Conservation (phyloP, 2,888 invertebrate genomes). For the Choreutis nemorana region DNA sequence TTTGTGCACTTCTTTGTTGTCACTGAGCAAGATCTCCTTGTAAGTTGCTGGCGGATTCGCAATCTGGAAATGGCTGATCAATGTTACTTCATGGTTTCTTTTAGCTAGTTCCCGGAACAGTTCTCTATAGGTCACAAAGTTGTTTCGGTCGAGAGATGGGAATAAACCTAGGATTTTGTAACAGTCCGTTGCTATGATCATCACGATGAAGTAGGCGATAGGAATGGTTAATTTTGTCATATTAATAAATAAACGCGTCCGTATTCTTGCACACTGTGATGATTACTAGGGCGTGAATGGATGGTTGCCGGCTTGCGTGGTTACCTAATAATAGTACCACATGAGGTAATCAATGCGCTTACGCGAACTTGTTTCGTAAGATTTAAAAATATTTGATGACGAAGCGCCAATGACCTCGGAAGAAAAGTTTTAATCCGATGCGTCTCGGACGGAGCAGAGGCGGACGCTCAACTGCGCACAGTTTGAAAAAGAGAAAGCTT, state of each 20-base stretch:
- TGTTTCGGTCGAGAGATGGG: conserved; percentile 58
- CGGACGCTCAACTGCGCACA: too few species aligned
- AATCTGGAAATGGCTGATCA: conserved; percentile 58
- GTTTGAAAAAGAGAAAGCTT: too few species aligned
- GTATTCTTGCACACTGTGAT: conserved; percentile 33
- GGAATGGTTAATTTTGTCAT: conserved; percentile 34
- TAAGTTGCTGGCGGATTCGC: conserved; percentile 54
- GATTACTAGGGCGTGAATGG: conserved; percentile 51
- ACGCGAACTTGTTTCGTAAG: conserved; percentile 49
- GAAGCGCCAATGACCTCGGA: too few species aligned
- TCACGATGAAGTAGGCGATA: conserved; percentile 30
- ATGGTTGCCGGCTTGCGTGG: conserved; percentile 35
- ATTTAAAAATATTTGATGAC: conserved; percentile 49
- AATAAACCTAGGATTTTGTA: conserved; percentile 63
- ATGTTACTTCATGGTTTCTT: conserved; percentile 61
- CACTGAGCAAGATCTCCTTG: conserved; percentile 58
- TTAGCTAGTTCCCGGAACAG: conserved; percentile 57
- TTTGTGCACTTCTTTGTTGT: conserved; percentile 43
- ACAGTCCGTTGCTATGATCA: conserved; percentile 29
- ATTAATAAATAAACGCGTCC: conserved; percentile 34
- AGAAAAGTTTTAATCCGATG: too few species aligned
- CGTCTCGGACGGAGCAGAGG: too few species aligned
- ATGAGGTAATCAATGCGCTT: conserved; percentile 56
- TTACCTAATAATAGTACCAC: conserved; percentile 55
- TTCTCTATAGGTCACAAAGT: conserved; percentile 56